Percentiles rank a stretch among this genome's conserved stretches.
phyloP scores from a whole-genome alignment of 2,888 invertebrate genomes.

The Temnothorax rugatulus region DNA sequence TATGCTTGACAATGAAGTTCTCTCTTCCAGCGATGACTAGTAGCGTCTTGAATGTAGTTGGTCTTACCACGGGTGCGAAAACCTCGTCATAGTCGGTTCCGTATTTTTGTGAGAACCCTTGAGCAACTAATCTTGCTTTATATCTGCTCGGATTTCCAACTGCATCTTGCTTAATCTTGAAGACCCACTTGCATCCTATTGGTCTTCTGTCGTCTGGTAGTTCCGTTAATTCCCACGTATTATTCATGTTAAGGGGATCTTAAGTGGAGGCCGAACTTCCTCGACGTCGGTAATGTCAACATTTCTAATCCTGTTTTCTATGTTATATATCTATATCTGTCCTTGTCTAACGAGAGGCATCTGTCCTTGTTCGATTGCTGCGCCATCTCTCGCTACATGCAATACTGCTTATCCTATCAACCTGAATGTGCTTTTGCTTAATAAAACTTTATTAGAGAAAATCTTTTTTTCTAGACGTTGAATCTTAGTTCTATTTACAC shows the following conservation, averaged over 20 bases:
- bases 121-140: constrained; percentile 37
- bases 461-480: too few species aligned
- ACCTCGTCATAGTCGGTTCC: constrained; percentile 36
- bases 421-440: too few species aligned
- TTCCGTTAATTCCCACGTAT: constrained; percentile 23
- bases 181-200: constrained; percentile 33
- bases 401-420: too few species aligned
- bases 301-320: too few species aligned
- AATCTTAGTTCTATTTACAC: too few species aligned
- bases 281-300: too few species aligned
- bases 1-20: not conserved
- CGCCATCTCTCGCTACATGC: too few species aligned
- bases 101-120: constrained; percentile 33
- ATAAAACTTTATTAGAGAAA: too few species aligned
- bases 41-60: not conserved
- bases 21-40: not conserved
- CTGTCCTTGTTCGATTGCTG: too few species aligned
- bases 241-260: not conserved
- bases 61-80: not conserved
- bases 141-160: not conserved
- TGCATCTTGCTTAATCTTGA: not conserved
- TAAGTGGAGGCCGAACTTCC: too few species aligned
- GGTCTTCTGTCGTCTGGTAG: not conserved
- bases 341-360: too few species aligned
- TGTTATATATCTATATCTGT: too few species aligned